Evolutionary conservation across 1,140 invertebrate genomes (phyloP), one percentile per base, ranked within the genome.

Genomic region (Melipona quadrifasciata): DNA sequence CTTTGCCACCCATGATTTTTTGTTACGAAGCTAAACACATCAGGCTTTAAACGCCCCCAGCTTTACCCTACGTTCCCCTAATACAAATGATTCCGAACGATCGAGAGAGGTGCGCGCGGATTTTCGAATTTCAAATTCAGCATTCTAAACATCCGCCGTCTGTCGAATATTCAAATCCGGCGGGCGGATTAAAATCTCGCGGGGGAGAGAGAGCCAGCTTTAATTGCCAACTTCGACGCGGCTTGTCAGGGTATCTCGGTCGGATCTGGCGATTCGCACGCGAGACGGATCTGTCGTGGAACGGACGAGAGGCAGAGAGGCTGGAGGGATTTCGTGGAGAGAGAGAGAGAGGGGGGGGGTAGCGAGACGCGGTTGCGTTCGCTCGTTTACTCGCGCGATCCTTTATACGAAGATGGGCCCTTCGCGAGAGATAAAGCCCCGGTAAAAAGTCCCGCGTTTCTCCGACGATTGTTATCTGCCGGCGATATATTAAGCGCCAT

Each of bases 401-500:
- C 82, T 85, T 89, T 84, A 70, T 80, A 84, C 55, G 81, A n/a
- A 47, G 39, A 17, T 21, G n/a, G 61, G 17, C 65, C 67, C 47
- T 71, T 17, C 68, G 84, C 65, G 67, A 53, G 71, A 90, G 89
- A 91, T 91, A 91, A 90, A 85, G 67, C 79, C 39, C 73, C 47
- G 82, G 88, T 91, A 91, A 92, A 92, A 92, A 84, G 39, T 47
- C 91, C 70, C 73, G 86, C 88, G 78, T 92, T 92, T 90, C 89
- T 89, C 88, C 89, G 86, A 89, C 87, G 92, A 92, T 92, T 91
- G 91, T 92, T 92, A 92, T 92, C 92, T 92, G 71, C 65, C 86
- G 86, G 87, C 92, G 91, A 93, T 92, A 91, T 93, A 92, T 93
- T 92, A 92, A 93, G 90, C 90, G 90, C 89, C 91, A 93, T 93